Conservation (phyloP, 2,797 vertebrate species). For the Lacerta bilineata region DNA sequence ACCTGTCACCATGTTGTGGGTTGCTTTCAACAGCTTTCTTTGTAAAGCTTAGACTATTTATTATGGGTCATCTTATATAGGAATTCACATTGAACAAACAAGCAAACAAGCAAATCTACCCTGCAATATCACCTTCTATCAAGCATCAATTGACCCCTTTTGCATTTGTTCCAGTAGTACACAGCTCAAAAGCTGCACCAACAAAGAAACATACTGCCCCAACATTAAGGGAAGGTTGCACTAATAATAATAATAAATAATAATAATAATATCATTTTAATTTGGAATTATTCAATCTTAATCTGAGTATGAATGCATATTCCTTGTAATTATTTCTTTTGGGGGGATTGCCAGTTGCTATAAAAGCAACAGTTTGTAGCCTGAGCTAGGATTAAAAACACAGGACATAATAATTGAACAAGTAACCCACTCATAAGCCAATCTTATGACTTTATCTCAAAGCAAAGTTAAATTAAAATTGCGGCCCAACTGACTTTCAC, state of each 20-base stretch:
- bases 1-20: too few species aligned
- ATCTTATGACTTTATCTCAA: not conserved
- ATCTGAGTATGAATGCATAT: not conserved
- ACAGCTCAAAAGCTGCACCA: not conserved
- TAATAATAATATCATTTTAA: not conserved
- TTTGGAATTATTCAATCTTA: not conserved
- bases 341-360: not conserved
- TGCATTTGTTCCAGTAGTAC: not conserved
- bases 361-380: not conserved
- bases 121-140: not conserved
- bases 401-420: not conserved
- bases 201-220: not conserved
- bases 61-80: not conserved
- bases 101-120: not conserved
- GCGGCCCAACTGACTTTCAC: not conserved
- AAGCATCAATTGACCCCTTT: not conserved
- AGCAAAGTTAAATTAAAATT: conserved; percentile 4
- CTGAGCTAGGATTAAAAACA: not conserved
- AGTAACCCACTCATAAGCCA: not conserved
- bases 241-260: not conserved
- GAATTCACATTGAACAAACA: not conserved
- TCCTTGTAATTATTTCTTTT: not conserved
- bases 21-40: not conserved
- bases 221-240: not conserved
- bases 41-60: not conserved